These are phyloP conservation scores for Proteles cristata DNA, from an alignment of 2,113 vertebrate genomes.

Conservation along the genomic window DNA sequence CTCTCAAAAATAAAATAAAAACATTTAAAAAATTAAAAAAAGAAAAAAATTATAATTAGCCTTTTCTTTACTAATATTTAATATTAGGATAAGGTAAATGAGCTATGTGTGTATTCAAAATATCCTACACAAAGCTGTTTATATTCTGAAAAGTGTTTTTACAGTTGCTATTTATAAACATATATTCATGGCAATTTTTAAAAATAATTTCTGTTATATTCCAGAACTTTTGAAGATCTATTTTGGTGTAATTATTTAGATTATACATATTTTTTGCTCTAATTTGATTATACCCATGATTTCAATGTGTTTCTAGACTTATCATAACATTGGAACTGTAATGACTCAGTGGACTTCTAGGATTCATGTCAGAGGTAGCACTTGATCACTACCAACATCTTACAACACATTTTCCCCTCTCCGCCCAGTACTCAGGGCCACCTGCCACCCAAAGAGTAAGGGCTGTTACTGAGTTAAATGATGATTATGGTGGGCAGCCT, in stretches of 20 bases:
- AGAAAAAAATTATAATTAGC: neutral
- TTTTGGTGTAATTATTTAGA: conserved; percentile 49
- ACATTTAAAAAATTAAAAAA: too few relatives aligned
- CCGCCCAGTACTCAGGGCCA: neutral
- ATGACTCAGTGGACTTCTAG: neutral
- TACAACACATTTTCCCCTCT: neutral
- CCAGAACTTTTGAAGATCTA: conserved; percentile 27
- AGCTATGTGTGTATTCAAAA: conserved; percentile 4
- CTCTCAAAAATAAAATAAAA: too few relatives aligned
- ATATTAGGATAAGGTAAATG: neutral
- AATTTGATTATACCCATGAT: neutral
- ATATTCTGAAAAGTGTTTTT: conserved; percentile 56
- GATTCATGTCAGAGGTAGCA: neutral
- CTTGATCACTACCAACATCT: neutral
- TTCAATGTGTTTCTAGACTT: conserved; percentile 7
- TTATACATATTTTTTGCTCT: neutral
- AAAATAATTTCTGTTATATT: conserved; percentile 57
- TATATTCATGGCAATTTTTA: neutral
- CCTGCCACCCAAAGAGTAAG: neutral
- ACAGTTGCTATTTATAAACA: conserved; percentile 42
- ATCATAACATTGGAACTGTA: neutral
- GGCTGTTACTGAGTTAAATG: neutral
- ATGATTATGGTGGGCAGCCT: neutral
- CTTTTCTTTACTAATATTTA: conserved; percentile 30
- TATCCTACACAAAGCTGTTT: neutral